Evolutionary conservation across 1,140 invertebrate genomes (phyloP).

Genomic region (Galendromus occidentalis): DNA sequence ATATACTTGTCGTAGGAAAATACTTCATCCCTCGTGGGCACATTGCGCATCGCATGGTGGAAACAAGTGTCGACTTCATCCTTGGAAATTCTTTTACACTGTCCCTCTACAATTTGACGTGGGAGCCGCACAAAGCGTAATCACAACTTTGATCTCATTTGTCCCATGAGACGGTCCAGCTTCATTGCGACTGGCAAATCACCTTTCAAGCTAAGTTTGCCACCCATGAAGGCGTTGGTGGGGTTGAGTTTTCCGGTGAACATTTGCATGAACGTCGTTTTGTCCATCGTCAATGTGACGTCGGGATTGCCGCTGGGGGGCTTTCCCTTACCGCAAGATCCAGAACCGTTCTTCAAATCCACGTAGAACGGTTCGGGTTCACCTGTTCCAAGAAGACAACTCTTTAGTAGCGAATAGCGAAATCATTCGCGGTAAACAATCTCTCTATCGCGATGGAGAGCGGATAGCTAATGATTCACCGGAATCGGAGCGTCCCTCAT

Average conservation of each 20-base stretch:
- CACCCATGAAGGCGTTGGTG: conserved; percentile 78
- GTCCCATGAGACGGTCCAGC: conserved; percentile 74
- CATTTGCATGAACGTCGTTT: conserved; percentile 36
- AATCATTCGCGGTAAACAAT: too few species aligned
- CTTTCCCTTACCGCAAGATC: conserved; percentile 53
- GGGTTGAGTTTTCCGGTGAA: conserved; percentile 46
- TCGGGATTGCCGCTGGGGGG: conserved; percentile 42
- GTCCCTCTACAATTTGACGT: too few species aligned
- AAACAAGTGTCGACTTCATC: too few species aligned
- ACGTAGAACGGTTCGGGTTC: conserved; percentile 51
- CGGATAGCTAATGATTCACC: too few species aligned
- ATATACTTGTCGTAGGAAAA: too few species aligned
- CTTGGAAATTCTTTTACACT: too few species aligned
- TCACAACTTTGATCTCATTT: conserved; percentile 49
- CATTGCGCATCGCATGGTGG: too few species aligned
- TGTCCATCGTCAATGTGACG: conserved; percentile 63
- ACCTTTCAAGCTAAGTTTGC: conserved; percentile 82
- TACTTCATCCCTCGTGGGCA: too few species aligned
- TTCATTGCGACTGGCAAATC: conserved; percentile 88
- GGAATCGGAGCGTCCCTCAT: too few species aligned
- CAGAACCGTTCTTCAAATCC: conserved; percentile 68
- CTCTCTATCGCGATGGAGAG: too few species aligned
- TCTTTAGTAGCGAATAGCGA: neutral
- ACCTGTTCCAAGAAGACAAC: neutral
- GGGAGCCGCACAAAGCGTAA: neutral